These are phyloP conservation scores for Coregonus sp. DNA, from an alignment of 2,797 vertebrate genomes.

Conservation along the genomic window DNA sequence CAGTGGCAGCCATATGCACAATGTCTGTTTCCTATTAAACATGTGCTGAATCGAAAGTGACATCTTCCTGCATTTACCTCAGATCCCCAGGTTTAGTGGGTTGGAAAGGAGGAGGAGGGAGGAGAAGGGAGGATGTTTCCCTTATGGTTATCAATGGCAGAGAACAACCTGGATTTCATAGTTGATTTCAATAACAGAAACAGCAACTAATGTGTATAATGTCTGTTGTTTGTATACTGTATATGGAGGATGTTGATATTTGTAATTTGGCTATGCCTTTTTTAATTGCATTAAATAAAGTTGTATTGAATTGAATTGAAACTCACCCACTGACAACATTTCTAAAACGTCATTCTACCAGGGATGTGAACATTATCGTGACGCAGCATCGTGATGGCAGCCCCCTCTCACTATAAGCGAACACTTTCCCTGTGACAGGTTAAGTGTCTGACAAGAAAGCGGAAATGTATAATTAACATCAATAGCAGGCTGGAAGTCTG, in stretches of 20 bases:
- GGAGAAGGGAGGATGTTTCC: not conserved
- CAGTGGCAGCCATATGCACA: slow-evolving; percentile 41
- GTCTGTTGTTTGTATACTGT: too few relatives aligned
- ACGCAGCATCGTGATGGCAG: not conserved
- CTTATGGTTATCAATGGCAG: not conserved
- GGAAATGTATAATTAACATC: slow-evolving; percentile 71
- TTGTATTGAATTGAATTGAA: not conserved
- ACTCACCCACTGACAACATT: not conserved
- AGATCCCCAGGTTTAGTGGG: slow-evolving; percentile 16
- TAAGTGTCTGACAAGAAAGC: slow-evolving; percentile 66
- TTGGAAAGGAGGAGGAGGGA: slow-evolving; percentile 3
- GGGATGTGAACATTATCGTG: not conserved
- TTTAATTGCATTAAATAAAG: not conserved
- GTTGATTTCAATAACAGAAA: not conserved
- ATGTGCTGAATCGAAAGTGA: slow-evolving; percentile 51
- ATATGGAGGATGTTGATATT: not conserved
- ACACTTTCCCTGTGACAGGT: slow-evolving; percentile 49
- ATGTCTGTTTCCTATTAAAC: slow-evolving; percentile 42
- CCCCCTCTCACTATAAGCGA: not conserved
- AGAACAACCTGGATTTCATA: not conserved
- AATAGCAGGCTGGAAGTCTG: slow-evolving; percentile 60
- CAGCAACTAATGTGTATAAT: not conserved
- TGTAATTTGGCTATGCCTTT: not conserved
- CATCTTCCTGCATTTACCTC: slow-evolving; percentile 37
- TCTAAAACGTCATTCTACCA: not conserved